Evolutionary conservation across 2,113 vertebrate species (phyloP).

Genomic region (Microcebus murinus): DNA sequence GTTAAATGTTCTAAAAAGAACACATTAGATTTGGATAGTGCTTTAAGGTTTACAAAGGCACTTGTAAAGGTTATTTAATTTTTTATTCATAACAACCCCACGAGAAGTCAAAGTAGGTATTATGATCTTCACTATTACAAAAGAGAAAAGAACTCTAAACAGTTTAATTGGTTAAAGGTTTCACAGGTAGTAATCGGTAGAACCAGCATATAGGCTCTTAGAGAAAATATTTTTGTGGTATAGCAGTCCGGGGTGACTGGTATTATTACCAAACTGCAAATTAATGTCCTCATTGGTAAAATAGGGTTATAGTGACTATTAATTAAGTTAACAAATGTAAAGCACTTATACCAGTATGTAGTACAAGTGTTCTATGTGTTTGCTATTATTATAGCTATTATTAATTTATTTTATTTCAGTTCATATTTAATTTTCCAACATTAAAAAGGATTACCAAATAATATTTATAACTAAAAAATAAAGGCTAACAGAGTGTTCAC

Average conservation of each 20-base stretch:
- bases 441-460: neutral
- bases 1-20: constrained; percentile 29
- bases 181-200: neutral
- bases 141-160: neutral
- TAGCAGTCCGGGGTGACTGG: neutral
- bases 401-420: neutral
- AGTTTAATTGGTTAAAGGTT: neutral
- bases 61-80: neutral
- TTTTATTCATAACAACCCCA: neutral
- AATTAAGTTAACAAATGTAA: neutral
- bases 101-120: neutral
- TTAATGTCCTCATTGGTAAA: neutral
- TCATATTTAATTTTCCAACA: constrained; percentile 22
- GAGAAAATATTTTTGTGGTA: neutral
- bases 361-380: neutral
- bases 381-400: neutral
- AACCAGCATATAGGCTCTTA: neutral
- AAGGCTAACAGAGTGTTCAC: neutral
- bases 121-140: neutral
- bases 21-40: neutral
- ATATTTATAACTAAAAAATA: neutral
- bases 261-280: neutral
- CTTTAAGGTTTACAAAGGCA: constrained; percentile 1
- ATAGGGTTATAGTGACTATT: neutral
- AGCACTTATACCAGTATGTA: neutral